Evolutionary conservation across 2,113 vertebrate genomes (phyloP).

Genomic region (Odobenus rosmarus): DNA sequence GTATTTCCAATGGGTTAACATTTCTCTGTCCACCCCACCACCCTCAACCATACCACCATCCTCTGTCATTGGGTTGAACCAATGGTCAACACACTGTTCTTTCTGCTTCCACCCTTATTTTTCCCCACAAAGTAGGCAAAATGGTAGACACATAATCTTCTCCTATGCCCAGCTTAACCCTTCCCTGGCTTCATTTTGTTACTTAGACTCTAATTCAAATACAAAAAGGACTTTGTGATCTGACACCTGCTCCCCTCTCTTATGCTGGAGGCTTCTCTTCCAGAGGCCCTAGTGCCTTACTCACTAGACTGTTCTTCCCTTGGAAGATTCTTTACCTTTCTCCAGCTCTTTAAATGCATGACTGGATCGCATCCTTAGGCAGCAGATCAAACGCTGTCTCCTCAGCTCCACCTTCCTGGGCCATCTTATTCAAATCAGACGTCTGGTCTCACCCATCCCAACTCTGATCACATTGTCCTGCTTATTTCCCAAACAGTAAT

Average conservation of each 20-base stretch:
- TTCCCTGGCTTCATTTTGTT: not conserved
- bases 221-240: too few relatives aligned
- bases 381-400: not conserved
- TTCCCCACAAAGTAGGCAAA: not conserved
- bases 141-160: not conserved
- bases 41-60: fast-evolving
- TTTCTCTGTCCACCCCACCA: not conserved
- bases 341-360: not conserved
- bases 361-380: not conserved
- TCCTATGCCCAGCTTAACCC: not conserved
- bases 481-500: not conserved
- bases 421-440: not conserved
- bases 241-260: too few relatives aligned
- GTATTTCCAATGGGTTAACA: too few relatives aligned
- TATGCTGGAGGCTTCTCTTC: not conserved
- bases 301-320: not conserved
- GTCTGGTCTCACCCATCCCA: not conserved
- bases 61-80: not conserved
- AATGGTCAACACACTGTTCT: not conserved
- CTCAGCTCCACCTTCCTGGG: too few relatives aligned
- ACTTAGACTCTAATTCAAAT: not conserved
- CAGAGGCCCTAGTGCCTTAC: fast-evolving
- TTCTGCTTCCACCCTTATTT: not conserved
- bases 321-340: not conserved
- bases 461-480: not conserved